Base-by-base conservation (phyloP, 1,140 invertebrate genomes). In the Cydia strobilella region DNA sequence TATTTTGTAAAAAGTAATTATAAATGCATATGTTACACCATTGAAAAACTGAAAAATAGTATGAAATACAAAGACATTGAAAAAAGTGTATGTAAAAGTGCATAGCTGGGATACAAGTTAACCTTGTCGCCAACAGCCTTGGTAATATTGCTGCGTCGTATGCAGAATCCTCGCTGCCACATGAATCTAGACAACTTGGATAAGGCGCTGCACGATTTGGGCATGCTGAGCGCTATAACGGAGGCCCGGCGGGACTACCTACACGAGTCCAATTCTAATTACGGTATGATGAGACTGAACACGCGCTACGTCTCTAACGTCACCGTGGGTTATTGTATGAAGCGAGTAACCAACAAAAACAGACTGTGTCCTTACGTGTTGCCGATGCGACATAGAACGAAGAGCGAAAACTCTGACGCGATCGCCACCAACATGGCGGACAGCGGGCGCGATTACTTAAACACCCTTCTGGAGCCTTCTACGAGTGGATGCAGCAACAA, bases 401-500 rank as follows among this genome's bases (percentile, higher is more conserved):
- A 93, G 82, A 94, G 94, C 84, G 94, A 95, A 81, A 95, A 94
- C 83, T 94, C 94, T 6, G 94, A 95, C 77, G 88, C 87, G 15
- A 87, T 93, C 31, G 81, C 76, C 84, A 85, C 82, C 85, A 79
- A 94, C 82, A 78, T 82, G 69, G 85, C 73, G 76, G 90, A 91
- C 10, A 80, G 74, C 42, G 82, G 76, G 27, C 87, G 86, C 80
- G 90, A 91, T 35, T 84, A 84, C 71, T 90, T 89, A 75, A 87
- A 83, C 78, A 88, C 82, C 81, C 82, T 90, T 65, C 75, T 90
- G 73, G 90, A 93, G 73, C 90, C 91, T 12, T 91, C 88, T 5
- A 91, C 91, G 1, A 91, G 90, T 75, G 84, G 83, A n/a, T 84
- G 73, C 31, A 82, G 62, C 86, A 90, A 45, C 78, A 79, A 20